Percentiles rank a stretch among this genome's conserved stretches.
Conservation (phyloP, 2,113 vertebrate genomes). For the Cranoglanis bouderius region DNA sequence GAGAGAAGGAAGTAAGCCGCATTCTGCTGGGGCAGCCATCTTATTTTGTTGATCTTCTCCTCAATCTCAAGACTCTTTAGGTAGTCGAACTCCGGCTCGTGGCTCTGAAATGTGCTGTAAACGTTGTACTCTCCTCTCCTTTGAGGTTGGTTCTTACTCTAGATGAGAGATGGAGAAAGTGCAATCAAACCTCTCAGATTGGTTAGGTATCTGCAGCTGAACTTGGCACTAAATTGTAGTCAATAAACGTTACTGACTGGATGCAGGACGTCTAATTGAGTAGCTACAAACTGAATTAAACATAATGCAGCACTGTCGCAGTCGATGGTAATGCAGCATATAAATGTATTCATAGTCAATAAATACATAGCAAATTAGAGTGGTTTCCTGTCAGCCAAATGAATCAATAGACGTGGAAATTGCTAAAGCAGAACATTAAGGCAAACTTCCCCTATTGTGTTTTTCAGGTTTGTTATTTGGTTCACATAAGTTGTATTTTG, state of each 20-base stretch:
- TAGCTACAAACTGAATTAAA: conserved; percentile 24
- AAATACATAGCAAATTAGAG: conserved; percentile 25
- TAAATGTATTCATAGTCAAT: conserved; percentile 30
- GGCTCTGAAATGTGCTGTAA: conserved; percentile 95
- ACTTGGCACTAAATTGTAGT: not conserved
- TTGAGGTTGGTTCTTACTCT: conserved; percentile 90
- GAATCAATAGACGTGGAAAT: conserved; percentile 37
- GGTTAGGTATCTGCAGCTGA: not conserved
- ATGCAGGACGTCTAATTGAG: not conserved
- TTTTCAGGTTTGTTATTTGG: not conserved
- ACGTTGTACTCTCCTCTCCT: conserved; percentile 90
- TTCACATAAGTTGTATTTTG: not conserved
- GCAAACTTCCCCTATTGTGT: not conserved
- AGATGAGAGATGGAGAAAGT: conserved; percentile 31
- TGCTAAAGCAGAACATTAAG: conserved; percentile 30
- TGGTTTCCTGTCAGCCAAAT: conserved; percentile 11
- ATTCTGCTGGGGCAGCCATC: conserved; percentile 90
- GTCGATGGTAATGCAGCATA: not conserved
- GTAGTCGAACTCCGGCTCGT: conserved; percentile 92
- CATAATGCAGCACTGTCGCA: conserved; percentile 25
- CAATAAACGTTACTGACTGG: not conserved
- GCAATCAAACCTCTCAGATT: not conserved
- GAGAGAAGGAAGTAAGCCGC: conserved; percentile 89
- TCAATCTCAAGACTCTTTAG: conserved; percentile 91
- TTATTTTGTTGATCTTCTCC: conserved; percentile 92